Evolutionary conservation across 2,113 vertebrate genomes (phyloP), one percentile per base, ranked within the genome.

Genomic region (Etheostoma cragini): DNA sequence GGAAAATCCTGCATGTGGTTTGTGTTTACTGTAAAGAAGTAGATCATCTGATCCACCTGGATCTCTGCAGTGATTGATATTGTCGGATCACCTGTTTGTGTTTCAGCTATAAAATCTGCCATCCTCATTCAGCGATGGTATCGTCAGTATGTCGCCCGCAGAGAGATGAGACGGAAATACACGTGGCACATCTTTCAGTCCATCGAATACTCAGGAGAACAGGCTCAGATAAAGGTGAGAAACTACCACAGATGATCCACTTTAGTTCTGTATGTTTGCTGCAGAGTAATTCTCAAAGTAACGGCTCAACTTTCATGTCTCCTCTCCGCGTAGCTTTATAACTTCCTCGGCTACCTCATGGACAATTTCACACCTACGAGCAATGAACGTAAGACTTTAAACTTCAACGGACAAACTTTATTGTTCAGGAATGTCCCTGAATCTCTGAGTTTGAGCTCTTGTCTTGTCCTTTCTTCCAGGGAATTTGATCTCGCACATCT

Each of bases 151-250:
- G 72, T 94, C 0, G 97, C 97, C 8, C 96, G 96, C 21, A 94
- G 96, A 90, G 97, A 99, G 91, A 96, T 97, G 95, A 96, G 97
- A 22, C 94, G 97, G 4, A 95, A 96, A 24, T 98, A 96, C 89
- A 98, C 97, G 35, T 99, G 98, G 97, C 96, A 96, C 78, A 98
- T 99, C 90, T 99, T 99, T 84, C 98, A 98, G 63, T 98, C 97
- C 26, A 97, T 98, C 24, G 98, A 99, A 78, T 98, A 99, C 0
- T 93, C 97, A 0, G 97, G 97, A 0, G 96, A 98, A 86, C 98
- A 98, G 80, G 97, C 99, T 61, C 98, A 99, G 94, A 96, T 97
- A 88, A 97, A 98, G 94, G 97, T 98, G 90, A 78, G 74, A 2
- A 57, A 17, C 6, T 2, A 11, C 45, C 47, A 21, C 4, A 30